Evolutionary conservation across 2,888 invertebrate species (phyloP).

Genomic region (Stenichneumon culpator): DNA sequence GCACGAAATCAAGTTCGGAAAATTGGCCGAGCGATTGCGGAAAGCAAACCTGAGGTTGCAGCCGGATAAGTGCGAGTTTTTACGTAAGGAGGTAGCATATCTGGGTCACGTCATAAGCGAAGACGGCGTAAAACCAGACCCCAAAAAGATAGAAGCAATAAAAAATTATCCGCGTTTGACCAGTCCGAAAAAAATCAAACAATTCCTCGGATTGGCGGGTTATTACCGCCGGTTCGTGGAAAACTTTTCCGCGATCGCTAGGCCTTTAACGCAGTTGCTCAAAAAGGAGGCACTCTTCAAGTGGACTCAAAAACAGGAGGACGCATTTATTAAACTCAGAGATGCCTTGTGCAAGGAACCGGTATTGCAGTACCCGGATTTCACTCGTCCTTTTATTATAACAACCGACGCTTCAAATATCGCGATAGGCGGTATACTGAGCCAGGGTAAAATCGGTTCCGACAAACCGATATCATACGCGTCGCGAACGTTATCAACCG

Average conservation of each 20-base stretch:
- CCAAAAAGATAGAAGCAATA: background rate
- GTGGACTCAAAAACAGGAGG: slow-evolving; percentile 50
- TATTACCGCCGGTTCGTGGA: slow-evolving; percentile 53
- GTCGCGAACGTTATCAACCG: slow-evolving; percentile 39
- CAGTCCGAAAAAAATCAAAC: slow-evolving; percentile 17
- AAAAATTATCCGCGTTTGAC: slow-evolving; percentile 2
- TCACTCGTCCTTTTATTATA: slow-evolving; percentile 55
- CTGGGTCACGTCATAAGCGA: slow-evolving; percentile 21
- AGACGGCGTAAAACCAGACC: background rate
- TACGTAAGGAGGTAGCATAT: slow-evolving; percentile 19
- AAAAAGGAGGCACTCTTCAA: background rate
- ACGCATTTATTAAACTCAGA: slow-evolving; percentile 46
- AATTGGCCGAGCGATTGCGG: background rate
- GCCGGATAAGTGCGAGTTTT: slow-evolving; percentile 43
- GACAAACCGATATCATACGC: slow-evolving; percentile 61
- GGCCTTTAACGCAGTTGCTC: slow-evolving; percentile 54
- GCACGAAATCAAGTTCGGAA: slow-evolving; percentile 38
- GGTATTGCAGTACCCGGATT: slow-evolving; percentile 62
- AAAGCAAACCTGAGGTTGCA: background rate
- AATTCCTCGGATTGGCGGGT: background rate
- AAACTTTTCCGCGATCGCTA: slow-evolving; percentile 57
- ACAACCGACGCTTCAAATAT: slow-evolving; percentile 61
- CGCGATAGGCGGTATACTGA: slow-evolving; percentile 50
- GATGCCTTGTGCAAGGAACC: slow-evolving; percentile 58
- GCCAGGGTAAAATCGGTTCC: slow-evolving; percentile 46